Evolutionary conservation across 2,797 vertebrate genomes (phyloP), one percentile per base, ranked within the genome.

Genomic region (Saxicola maurus): DNA sequence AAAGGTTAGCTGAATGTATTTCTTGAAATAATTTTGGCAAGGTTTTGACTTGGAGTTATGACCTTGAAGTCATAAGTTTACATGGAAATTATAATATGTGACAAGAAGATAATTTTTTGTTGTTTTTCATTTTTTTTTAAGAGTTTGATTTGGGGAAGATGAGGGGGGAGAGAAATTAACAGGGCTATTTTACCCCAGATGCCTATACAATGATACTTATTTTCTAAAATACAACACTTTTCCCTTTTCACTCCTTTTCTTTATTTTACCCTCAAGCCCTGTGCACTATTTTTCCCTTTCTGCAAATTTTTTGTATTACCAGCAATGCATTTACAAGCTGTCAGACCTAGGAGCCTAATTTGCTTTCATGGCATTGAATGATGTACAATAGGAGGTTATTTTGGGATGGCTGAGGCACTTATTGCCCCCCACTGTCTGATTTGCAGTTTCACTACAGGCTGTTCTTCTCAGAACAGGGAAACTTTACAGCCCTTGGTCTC

Each of bases 1-100:
- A 98, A 99, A 99, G 99, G 99, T 99, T 98, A 99, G 99, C 98
- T 94, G 96, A 98, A 98, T 97, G 97, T 98, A 96, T 98, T 98
- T 98, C 97, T 98, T 98, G 96, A 97, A 98, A 98, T 98, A 97
- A 98, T 98, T 98, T 98, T 98, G 96, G 94, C 95, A 97, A 95
- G 96, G 86, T 87, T 93, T 92, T 97, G 96, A 97, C 97, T 97
- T 96, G 88, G 94, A 97, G 96, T 95, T 96, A 96, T 91, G 94
- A 96, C 95, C 96, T 98, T 96, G 96, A 95, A 97, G 96, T 97
- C 95, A 52, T 94, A 93, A 94, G 83, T 97, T 96, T 74, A 62
- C 61, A 19, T 86, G 28, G 72, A 68, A 88, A 27, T 43, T 96
- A 17, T 94, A 40, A 61, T 80, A 82, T 0, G 1, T 93, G 74